Percentiles rank a stretch among this genome's conserved stretches.
These are phyloP conservation scores for Lasioglossum figueresi DNA, from an alignment of 2,888 invertebrate species.

Conservation along the genomic window DNA sequence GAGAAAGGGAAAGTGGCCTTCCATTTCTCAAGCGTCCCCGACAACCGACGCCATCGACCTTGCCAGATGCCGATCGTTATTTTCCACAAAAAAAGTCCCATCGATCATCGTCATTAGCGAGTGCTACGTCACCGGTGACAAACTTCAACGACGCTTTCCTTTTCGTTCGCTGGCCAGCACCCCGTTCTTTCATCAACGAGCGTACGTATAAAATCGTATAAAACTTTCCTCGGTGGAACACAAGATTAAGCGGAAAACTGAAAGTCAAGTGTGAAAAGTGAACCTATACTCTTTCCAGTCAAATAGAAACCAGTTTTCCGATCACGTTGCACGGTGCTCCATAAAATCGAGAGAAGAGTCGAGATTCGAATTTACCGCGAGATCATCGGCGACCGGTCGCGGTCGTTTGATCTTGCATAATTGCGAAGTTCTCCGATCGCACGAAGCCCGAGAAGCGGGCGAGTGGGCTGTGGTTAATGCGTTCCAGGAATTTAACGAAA, in stretches of 20 bases:
- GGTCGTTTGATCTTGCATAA: conserved; percentile 25
- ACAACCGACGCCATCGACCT: conserved; percentile 57
- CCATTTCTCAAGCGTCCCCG: conserved; percentile 55
- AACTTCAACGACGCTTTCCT: conserved; percentile 9
- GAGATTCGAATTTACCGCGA: background rate
- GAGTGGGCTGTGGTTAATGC: conserved; percentile 54
- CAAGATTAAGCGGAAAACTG: no score
- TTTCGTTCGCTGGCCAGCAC: background rate
- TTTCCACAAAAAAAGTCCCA: conserved; percentile 42
- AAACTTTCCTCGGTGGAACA: no score
- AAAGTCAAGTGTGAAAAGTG: no score
- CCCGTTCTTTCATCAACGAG: no score
- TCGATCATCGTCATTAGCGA: conserved; percentile 32
- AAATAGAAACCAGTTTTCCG: background rate
- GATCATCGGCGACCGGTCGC: background rate
- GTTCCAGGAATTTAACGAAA: conserved; percentile 70
- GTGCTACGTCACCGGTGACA: background rate
- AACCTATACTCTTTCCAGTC: no score
- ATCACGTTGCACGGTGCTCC: background rate
- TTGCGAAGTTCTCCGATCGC: conserved; percentile 55
- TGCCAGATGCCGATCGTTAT: conserved; percentile 57
- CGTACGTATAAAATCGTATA: no score
- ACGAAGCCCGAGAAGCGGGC: conserved; percentile 13
- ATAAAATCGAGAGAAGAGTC: background rate
- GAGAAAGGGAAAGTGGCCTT: conserved; percentile 65